Evolutionary conservation across 2,888 invertebrate genomes (phyloP).

Genomic region (Bedellia somnulentella): DNA sequence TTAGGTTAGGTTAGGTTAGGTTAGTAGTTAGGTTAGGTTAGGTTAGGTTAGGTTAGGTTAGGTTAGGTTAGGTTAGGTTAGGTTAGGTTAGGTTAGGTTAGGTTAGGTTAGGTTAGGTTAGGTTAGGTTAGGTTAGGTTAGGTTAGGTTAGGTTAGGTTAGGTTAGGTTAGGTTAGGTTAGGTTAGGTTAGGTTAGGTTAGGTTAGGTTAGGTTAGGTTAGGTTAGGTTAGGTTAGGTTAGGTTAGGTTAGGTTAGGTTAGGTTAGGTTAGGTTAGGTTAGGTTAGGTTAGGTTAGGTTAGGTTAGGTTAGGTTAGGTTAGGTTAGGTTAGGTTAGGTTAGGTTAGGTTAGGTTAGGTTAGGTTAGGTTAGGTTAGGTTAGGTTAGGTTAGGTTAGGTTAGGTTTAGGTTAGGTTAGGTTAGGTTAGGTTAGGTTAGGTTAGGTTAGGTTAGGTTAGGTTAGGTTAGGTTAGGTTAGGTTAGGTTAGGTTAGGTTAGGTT

Average conservation of each 20-base stretch:
- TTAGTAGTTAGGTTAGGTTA: constrained; percentile 8
- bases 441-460: constrained; percentile 8
- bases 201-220: constrained; percentile 8
- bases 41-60: constrained; percentile 8
- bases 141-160: constrained; percentile 8
- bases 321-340: constrained; percentile 8
- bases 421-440: constrained; percentile 7
- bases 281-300: constrained; percentile 6
- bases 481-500: constrained; percentile 6
- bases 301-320: constrained; percentile 8
- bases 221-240: constrained; percentile 8
- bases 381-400: constrained; percentile 8
- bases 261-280: constrained; percentile 5
- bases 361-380: constrained; percentile 9
- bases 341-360: constrained; percentile 8
- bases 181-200: constrained; percentile 8
- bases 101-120: constrained; percentile 8
- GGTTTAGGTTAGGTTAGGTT: constrained; percentile 8
- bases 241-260: constrained; percentile 3
- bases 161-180: constrained; percentile 8
- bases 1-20: constrained; percentile 7
- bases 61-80: constrained; percentile 9
- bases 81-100: constrained; percentile 7
- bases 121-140: constrained; percentile 8
- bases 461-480: constrained; percentile 8